Base-by-base conservation (phyloP, 2,888 invertebrate species). In the Drosophila neutralis region DNA sequence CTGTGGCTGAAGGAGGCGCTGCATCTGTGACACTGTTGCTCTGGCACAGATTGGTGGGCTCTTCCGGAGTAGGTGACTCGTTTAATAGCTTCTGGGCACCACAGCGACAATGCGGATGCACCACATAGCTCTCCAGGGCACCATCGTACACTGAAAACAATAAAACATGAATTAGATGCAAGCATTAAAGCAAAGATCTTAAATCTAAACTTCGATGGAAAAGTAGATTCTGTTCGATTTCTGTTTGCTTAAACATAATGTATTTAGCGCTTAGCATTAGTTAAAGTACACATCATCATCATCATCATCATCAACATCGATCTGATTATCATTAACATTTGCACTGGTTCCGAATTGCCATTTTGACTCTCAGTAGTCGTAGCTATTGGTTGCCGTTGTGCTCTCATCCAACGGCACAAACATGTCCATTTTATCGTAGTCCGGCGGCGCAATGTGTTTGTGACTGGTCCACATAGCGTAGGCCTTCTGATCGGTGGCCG, bases 391-490 rank as follows among this genome's bases (percentile, higher is more conserved):
- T 15, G 91, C 78, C 45, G 87, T 88, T 59, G 89, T 90, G 56
- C 87, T 76, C 65, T 91, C 91, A 53, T 91, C 91, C 51, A 91
- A 72, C 42, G 85, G 86, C 65, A 83, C 82, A 77, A 91, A 91
- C 87, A 90, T 86, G 40, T 91, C 91, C 87, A 91, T 89, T 79
- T 92, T 91, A 29, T 91, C 92, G 31, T 83, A 90, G 42, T 92
- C 91, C 56, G 88, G 90, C 49, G 91, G 89, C 35, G 81, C 78
- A 62, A 85, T 86, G 42, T 87, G 89, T 73, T 91, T 91, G 63
- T 92, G 91, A 70, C 92, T 91, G 18, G 92, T 91, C 91, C 91
- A 91, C 91, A 91, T 91, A 48, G 89, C 84, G 48, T 91, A 91
- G 8, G 92, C 91, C 48, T 92, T 90, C 75, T 91, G 91, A 68